Evolutionary conservation across 2,113 vertebrate species (phyloP).

Genomic region (Connochaetes taurinus): DNA sequence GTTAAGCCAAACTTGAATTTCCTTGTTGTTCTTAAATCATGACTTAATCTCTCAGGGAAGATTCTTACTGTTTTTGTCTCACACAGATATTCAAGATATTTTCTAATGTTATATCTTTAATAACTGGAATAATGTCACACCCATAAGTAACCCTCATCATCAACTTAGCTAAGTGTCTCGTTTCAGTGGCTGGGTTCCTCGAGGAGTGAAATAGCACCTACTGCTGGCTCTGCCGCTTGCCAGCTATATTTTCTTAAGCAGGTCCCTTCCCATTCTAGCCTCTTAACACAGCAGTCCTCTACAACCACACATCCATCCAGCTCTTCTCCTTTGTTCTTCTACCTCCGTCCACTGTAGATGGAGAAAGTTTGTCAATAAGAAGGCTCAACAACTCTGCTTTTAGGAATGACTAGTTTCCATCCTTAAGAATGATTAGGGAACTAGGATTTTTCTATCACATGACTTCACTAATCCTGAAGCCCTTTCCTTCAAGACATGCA

Average conservation of each 20-base stretch:
- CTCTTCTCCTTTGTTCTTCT: neutral
- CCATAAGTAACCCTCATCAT: neutral
- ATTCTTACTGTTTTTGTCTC: neutral
- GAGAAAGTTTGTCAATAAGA: neutral
- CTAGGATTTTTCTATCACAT: neutral
- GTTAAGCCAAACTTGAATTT: neutral
- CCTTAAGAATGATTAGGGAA: neutral
- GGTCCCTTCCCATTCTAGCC: neutral
- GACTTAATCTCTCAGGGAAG: neutral
- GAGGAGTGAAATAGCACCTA: no score
- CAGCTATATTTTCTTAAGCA: neutral
- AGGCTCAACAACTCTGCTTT: neutral
- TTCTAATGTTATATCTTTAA: neutral
- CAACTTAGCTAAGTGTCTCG: neutral
- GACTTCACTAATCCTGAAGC: neutral
- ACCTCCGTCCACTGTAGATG: neutral
- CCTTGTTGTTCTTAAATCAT: neutral
- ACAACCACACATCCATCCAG: neutral
- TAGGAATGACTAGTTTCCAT: neutral
- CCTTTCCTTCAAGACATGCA: neutral
- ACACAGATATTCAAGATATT: neutral
- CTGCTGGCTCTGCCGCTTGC: rapidly evolving
- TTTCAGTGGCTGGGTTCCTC: neutral
- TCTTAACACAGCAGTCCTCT: neutral
- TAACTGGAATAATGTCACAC: neutral